These are phyloP conservation scores for Muschampia plurimacula DNA, from an alignment of 2,888 invertebrate genomes.

Conservation along the genomic window DNA sequence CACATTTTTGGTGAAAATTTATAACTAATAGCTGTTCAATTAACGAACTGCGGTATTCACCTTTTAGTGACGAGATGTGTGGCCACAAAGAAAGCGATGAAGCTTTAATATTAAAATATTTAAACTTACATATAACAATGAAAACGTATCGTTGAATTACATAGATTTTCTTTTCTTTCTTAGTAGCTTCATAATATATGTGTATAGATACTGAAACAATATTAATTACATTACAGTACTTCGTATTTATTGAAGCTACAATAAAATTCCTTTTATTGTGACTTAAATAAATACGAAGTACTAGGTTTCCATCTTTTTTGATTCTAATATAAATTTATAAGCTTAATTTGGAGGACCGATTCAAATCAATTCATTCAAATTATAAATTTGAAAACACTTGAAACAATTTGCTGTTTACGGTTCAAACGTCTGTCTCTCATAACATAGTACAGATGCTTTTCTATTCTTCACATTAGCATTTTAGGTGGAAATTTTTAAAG, in stretches of 20 bases:
- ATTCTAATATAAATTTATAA: not conserved
- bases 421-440: not conserved
- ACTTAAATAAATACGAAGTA: too few species aligned
- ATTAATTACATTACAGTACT: too few species aligned
- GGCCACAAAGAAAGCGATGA: constrained; percentile 30
- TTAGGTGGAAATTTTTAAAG: constrained; percentile 46
- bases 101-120: not conserved
- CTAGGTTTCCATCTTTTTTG: too few species aligned
- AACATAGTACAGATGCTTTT: constrained; percentile 42
- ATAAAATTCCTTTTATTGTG: too few species aligned
- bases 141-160: too few species aligned
- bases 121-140: too few species aligned
- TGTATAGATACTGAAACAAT: too few species aligned
- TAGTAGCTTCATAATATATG: too few species aligned
- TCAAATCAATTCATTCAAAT: not conserved
- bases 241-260: too few species aligned
- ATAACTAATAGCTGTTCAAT: constrained; percentile 40
- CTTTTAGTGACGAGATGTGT: constrained; percentile 34
- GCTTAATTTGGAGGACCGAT: not conserved
- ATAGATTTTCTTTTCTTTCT: too few species aligned
- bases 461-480: constrained; percentile 56
- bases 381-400: not conserved
- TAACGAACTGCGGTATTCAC: constrained; percentile 38
- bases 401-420: not conserved
- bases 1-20: constrained; percentile 36